phyloP scores from a whole-genome alignment of 2,797 vertebrate genomes.

The Melanotaenia boesemani region DNA sequence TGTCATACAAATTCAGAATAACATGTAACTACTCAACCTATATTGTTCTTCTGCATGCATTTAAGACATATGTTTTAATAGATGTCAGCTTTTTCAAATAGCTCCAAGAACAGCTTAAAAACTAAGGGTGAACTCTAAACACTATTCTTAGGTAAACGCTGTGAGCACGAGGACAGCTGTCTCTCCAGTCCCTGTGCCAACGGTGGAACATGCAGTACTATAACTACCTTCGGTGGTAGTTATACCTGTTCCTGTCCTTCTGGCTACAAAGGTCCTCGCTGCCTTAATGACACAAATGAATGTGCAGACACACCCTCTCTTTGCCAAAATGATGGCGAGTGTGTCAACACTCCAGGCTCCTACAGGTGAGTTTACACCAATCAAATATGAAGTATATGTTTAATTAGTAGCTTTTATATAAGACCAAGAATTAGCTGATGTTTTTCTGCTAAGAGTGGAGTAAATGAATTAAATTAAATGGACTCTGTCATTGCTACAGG shows the following conservation, averaged over 20 bases:
- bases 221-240: conserved; percentile 72
- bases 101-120: background rate
- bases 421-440: background rate
- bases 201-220: conserved; percentile 84
- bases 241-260: conserved; percentile 87
- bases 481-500: conserved; percentile 51
- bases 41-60: background rate
- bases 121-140: background rate
- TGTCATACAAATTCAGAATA: background rate
- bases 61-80: background rate
- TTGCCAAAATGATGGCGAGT: conserved; percentile 87
- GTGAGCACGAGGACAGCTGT: conserved; percentile 90
- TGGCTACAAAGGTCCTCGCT: conserved; percentile 88
- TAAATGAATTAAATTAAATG: background rate
- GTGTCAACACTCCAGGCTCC: conserved; percentile 87
- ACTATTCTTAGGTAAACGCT: conserved; percentile 81
- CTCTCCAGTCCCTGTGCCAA: conserved; percentile 90
- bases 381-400: background rate
- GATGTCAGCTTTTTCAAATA: background rate
- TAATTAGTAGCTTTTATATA: background rate
- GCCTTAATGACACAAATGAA: conserved; percentile 92
- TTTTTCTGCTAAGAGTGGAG: background rate
- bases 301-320: conserved; percentile 79
- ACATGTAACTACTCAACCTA: background rate
- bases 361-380: conserved; percentile 72